Conservation (phyloP, 1,140 invertebrate species). For the Diachasmimorpha longicaudata region DNA sequence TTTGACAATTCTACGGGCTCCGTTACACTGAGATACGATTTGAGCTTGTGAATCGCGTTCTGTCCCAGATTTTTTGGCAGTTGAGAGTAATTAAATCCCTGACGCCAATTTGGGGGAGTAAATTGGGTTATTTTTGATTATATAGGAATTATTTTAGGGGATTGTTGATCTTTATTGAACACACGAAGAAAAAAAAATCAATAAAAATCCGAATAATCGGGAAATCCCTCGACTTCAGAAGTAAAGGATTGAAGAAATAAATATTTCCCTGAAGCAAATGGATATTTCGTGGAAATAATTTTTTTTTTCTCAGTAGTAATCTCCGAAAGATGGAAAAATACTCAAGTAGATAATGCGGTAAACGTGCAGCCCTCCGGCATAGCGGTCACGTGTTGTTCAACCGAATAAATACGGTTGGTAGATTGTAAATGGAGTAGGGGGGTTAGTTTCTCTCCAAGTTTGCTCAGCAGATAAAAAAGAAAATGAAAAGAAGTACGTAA, state of each 20-base stretch:
- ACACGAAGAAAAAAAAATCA: too few species aligned
- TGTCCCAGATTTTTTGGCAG: neutral
- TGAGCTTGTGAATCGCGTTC: neutral
- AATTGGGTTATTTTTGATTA: too few species aligned
- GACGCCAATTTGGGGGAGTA: too few species aligned
- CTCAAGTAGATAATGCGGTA: neutral
- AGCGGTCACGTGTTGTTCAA: neutral
- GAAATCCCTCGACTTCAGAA: too few species aligned
- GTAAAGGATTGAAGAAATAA: too few species aligned
- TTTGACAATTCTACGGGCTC: conserved; percentile 13
- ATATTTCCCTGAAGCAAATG: too few species aligned
- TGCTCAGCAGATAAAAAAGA: neutral
- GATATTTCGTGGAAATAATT: too few species aligned
- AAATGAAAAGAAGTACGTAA: neutral
- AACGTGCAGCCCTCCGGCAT: neutral
- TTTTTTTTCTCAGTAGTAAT: neutral
- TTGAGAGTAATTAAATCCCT: neutral
- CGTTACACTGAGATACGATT: neutral
- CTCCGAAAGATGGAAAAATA: neutral
- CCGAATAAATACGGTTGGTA: neutral
- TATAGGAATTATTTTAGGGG: too few species aligned
- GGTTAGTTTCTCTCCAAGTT: neutral
- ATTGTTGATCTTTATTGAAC: too few species aligned
- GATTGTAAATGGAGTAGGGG: neutral
- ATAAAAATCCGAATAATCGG: too few species aligned